Evolutionary conservation across 2,797 vertebrate genomes (phyloP).

Genomic region (Sebastes jordani): DNA sequence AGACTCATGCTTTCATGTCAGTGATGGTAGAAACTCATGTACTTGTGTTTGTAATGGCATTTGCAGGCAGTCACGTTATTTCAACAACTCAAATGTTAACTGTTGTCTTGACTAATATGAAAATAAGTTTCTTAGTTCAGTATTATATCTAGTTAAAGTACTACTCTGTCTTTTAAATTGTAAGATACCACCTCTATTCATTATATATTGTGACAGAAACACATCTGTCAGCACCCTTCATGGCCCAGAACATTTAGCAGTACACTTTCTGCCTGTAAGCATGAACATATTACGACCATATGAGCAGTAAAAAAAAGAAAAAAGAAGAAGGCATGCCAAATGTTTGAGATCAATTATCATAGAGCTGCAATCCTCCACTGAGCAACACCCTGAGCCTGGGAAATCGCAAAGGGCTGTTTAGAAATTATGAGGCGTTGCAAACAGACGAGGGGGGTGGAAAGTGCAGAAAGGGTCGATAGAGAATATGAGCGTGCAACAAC

Average conservation of each 20-base stretch:
- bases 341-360: constrained; percentile 73
- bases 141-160: not conserved
- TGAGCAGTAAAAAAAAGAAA: constrained; percentile 45
- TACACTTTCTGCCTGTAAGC: constrained; percentile 47
- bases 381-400: constrained; percentile 60
- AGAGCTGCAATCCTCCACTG: constrained; percentile 47
- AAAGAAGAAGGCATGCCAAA: constrained; percentile 54
- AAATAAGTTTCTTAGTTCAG: not conserved
- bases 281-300: constrained; percentile 66
- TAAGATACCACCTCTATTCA: not conserved
- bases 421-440: constrained; percentile 65
- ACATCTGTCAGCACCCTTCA: constrained; percentile 32
- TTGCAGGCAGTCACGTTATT: constrained; percentile 8
- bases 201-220: constrained; percentile 7
- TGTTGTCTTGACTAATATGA: not conserved
- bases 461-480: constrained; percentile 19
- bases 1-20: constrained; percentile 25
- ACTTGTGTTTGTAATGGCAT: not conserved
- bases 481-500: constrained; percentile 26
- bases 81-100: not conserved
- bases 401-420: constrained; percentile 54
- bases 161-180: not conserved
- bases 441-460: constrained; percentile 34
- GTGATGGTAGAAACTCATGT: constrained; percentile 20
- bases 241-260: constrained; percentile 24